Percentiles rank a stretch among this genome's conserved stretches.
Conservation (phyloP, 2,113 vertebrate species). For the Phocoena sinus region DNA sequence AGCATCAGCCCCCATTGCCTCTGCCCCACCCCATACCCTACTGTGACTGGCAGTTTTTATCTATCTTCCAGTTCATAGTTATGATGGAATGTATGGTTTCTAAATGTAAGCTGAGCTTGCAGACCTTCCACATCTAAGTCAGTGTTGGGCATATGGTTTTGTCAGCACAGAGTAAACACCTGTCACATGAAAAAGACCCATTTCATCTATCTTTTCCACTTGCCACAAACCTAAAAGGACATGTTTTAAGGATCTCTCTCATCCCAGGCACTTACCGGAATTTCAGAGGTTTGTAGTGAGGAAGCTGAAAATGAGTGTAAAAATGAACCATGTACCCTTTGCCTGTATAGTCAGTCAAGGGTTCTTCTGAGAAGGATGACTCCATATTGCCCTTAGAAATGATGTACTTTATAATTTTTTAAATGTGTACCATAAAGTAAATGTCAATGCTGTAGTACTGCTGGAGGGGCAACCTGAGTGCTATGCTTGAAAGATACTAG, state of each 20-base stretch:
- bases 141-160: background rate
- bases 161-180: background rate
- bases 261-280: background rate
- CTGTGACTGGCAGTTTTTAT: background rate
- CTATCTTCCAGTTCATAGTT: background rate
- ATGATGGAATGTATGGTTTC: background rate
- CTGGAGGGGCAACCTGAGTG: background rate
- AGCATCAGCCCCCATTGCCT: background rate
- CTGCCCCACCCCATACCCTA: too few species aligned
- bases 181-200: background rate
- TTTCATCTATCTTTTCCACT: constrained; percentile 15
- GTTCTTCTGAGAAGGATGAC: background rate
- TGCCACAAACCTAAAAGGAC: background rate
- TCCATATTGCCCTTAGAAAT: background rate
- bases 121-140: background rate
- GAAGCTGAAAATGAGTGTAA: background rate
- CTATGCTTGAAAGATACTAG: background rate
- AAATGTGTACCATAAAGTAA: background rate
- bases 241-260: background rate
- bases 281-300: background rate
- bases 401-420: background rate
- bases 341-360: background rate
- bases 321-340: background rate
- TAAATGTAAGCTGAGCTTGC: background rate
- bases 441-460: background rate